These are phyloP conservation scores for Ondatra zibethicus DNA, from an alignment of 2,113 vertebrate genomes.

Conservation along the genomic window DNA sequence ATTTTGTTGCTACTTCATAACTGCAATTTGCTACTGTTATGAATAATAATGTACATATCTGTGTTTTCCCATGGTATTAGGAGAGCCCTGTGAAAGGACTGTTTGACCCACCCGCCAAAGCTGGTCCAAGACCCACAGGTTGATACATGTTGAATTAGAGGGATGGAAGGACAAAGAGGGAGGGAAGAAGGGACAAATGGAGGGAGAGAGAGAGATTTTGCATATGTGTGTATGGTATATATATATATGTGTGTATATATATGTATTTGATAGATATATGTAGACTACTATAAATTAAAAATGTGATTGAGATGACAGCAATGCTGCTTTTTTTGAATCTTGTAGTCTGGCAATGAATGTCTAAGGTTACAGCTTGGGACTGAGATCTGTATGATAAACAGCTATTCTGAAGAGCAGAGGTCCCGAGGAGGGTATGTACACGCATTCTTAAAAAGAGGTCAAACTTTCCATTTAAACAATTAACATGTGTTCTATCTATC, in stretches of 20 bases:
- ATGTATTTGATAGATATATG: background rate
- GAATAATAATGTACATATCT: too few species aligned
- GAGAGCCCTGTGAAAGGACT: too few species aligned
- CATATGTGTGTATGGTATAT: too few species aligned
- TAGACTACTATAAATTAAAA: background rate
- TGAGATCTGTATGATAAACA: background rate
- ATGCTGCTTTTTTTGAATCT: background rate
- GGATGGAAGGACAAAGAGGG: background rate
- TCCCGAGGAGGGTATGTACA: background rate
- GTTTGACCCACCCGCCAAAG: too few species aligned
- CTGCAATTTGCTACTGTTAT: too few species aligned
- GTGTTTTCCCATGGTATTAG: too few species aligned
- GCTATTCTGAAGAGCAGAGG: background rate
- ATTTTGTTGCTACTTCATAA: too few species aligned
- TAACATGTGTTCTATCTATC: background rate
- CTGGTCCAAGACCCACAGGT: too few species aligned
- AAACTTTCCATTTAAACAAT: background rate
- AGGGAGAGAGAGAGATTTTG: background rate
- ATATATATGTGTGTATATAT: too few species aligned
- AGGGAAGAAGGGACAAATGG: background rate
- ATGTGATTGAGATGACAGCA: background rate
- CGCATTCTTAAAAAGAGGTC: background rate
- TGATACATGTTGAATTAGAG: background rate
- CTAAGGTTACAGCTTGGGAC: background rate
- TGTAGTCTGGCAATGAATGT: background rate